A percentile compares a stretch with the other conserved stretches of the same genome.
Conservation (phyloP, 2,888 invertebrate species). For the Hypomecis punctinalis region DNA sequence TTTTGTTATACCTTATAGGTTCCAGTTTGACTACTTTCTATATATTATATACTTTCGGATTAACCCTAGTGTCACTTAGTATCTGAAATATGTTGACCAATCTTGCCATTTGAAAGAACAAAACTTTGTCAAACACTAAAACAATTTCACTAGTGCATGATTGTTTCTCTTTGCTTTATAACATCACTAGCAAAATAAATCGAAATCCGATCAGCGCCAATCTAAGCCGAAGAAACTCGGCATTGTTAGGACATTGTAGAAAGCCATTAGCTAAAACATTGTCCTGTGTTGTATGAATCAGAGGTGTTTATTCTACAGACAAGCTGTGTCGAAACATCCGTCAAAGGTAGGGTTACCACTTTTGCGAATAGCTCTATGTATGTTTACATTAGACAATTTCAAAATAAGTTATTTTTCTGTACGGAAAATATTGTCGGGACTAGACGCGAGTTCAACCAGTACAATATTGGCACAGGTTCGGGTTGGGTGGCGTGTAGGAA, state of each 20-base stretch:
- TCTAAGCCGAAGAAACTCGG: constrained; percentile 36
- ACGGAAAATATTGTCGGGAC: too few species aligned
- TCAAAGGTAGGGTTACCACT: constrained; percentile 49
- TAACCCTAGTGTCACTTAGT: too few species aligned
- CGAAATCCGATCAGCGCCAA: constrained; percentile 40
- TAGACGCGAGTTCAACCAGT: too few species aligned
- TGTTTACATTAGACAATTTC: not conserved
- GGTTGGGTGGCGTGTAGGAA: too few species aligned
- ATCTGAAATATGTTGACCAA: too few species aligned
- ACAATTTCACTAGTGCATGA: too few species aligned
- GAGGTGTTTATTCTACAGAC: constrained; percentile 69
- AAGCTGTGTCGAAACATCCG: constrained; percentile 73
- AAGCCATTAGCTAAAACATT: constrained; percentile 65
- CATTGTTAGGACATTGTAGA: constrained; percentile 55
- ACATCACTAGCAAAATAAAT: constrained; percentile 35
- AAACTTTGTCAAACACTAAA: too few species aligned
- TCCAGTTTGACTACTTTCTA: too few species aligned
- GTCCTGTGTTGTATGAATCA: constrained; percentile 69
- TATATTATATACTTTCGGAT: too few species aligned
- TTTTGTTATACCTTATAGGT: too few species aligned
- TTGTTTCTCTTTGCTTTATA: constrained; percentile 2
- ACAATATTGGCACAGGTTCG: too few species aligned
- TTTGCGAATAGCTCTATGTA: not conserved
- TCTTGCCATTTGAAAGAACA: too few species aligned
- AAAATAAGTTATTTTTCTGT: not conserved